Percentiles rank a stretch among this genome's conserved stretches.
These are phyloP conservation scores for Timema podura DNA, from an alignment of 2,888 invertebrate genomes.

Conservation along the genomic window DNA sequence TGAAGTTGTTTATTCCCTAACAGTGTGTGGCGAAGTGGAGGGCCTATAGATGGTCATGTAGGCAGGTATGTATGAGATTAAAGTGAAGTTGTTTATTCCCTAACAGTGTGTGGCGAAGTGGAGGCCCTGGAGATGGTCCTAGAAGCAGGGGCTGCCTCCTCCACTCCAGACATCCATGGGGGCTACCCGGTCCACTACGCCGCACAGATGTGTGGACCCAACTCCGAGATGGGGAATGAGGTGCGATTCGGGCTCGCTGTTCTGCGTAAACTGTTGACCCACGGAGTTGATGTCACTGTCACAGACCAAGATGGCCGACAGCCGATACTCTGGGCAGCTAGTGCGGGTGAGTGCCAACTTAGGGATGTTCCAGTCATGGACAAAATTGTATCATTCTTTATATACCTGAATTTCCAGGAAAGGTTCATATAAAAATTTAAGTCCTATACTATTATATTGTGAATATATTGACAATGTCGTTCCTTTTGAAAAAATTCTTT, in stretches of 20 bases:
- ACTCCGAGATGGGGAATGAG: constrained; percentile 58
- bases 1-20: too few relatives aligned
- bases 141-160: constrained; percentile 80
- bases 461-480: too few relatives aligned
- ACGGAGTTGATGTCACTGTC: constrained; percentile 77
- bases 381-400: too few relatives aligned
- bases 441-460: too few relatives aligned
- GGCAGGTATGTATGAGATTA: too few relatives aligned
- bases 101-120: constrained; percentile 86
- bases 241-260: constrained; percentile 69
- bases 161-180: constrained; percentile 87
- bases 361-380: too few relatives aligned
- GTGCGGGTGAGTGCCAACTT: constrained; percentile 60
- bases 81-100: too few relatives aligned
- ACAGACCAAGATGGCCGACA: constrained; percentile 90
- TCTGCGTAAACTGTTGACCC: constrained; percentile 71
- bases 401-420: too few relatives aligned
- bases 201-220: constrained; percentile 92
- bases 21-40: background rate
- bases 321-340: constrained; percentile 95
- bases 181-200: constrained; percentile 96
- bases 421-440: too few relatives aligned
- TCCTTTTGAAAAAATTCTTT: too few relatives aligned
- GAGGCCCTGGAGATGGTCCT: constrained; percentile 82
- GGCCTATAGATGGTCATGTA: too few relatives aligned